Evolutionary conservation across 92 coral and sea anemone genomes (phyloP), one percentile per base, ranked within the genome.

Genomic region (Anthopleura xanthogrammica): DNA sequence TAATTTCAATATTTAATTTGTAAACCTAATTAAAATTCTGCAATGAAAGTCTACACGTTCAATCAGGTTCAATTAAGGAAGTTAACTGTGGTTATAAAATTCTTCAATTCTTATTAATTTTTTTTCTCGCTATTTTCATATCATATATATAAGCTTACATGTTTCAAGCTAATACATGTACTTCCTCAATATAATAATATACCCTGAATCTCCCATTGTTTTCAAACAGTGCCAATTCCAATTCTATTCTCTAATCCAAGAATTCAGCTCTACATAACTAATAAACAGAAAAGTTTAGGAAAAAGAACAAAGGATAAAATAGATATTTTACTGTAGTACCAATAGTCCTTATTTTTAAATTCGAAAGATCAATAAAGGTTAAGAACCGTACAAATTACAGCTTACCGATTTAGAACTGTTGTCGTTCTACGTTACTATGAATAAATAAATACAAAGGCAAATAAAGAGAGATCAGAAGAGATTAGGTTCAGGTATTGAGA

Each of bases 271-370:
- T 4, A 12, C 74, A 23, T 68, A 68, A 29, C 36, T 68, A 68
- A 68, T 68, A 68, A 68, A 10, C 11, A 68, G 74, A 36, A 68
- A 22, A 1, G 5, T 36, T 23, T 23, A 68, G 20, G 19, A 68
- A 68, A 29, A 68, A 68, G 74, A 68, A 68, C 74, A 68, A 68
- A 68, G 54, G 79, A 43, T 41, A 12, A 5, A 42, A 75, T 75
- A 46, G 5, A 75, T 23, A 0, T 52, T 52, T n/a, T 19, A 75
- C 3, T 7, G 78, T 29, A 75, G 48, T 52, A 29, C 0, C 36
- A 29, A 29, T 29, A 29, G 36, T 29, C 36, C 36, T 29, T 29
- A 29, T 19, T 17, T 43, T 16, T 73, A 11, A 50, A 50, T 11
- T 50, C 17, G 74, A 68, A 8, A 22, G 74, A 68, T 68, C 74